Base-by-base conservation (phyloP, 2,797 vertebrate genomes). In the Lagothrix lagotricha region DNA sequence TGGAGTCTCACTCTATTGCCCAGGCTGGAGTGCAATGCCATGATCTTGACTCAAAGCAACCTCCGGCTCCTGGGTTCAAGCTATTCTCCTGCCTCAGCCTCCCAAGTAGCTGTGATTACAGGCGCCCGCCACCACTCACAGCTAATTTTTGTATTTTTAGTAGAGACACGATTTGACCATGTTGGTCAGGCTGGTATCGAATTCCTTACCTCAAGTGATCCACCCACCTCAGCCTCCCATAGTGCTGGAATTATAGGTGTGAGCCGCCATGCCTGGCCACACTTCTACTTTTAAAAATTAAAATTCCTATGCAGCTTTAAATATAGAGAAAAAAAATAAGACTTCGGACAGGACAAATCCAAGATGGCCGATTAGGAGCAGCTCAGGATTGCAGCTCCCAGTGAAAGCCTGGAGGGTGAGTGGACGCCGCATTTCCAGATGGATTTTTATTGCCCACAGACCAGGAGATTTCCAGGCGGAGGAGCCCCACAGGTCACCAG, bases 221-320 rank as follows among this genome's bases (percentile, higher is more conserved):
- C 7, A 67, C 64, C 64, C 15, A 19, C 17, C 64, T 67, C 15
- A n/a, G 64, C 33, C 14, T 67, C 64, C 64, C 33, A 67, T n/a
- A 67, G 64, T 67, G 33, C 15, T 67, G 64, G 15, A 33, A 67
- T 67, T n/a, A n/a, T 17, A 67, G 0, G 33, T 19, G 15, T 19
- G 64, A 67, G 64, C 64, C 64, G n/a, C 64, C 64, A 67, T n/a
- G 33, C 64, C 33, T 67, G 15, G 33, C 64, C 30, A 64, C 7
- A 64, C 14, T 36, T 36, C n/a, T 70, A 36, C 67, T 70, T 70
- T 70, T 36, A 22, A 70, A 70, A 82, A 52, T 64, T 75, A 72
- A 95, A 95, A 93, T 93, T 89, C 12, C 17, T 72, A 82, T 73
- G 30, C 76, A 44, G 39, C 13, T 86, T 58, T 92, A 90, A 48